These are phyloP conservation scores for Muscidifurax raptorellus DNA, from an alignment of 1,140 invertebrate genomes.

Conservation along the genomic window DNA sequence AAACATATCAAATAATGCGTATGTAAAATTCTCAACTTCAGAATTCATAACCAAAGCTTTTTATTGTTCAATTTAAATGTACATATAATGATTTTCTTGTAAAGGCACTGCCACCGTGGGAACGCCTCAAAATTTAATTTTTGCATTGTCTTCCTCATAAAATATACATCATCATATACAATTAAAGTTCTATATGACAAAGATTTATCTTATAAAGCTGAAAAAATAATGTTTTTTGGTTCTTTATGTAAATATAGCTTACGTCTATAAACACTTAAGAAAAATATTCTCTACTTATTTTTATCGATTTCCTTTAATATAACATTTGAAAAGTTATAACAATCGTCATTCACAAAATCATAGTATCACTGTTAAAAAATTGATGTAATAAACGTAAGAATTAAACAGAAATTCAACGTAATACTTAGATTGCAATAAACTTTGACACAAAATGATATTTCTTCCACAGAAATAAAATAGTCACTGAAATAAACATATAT, in stretches of 20 bases:
- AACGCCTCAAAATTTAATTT: constrained; percentile 27
- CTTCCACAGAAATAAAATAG: not conserved
- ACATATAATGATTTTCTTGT: constrained; percentile 37
- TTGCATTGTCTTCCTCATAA: constrained; percentile 33
- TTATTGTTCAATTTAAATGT: constrained; percentile 38
- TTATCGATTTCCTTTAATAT: constrained; percentile 26
- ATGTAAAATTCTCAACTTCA: constrained; percentile 36
- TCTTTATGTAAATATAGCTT: constrained; percentile 49
- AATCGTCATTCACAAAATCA: constrained; percentile 13
- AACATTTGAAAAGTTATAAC: constrained; percentile 27
- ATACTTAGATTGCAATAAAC: constrained; percentile 27
- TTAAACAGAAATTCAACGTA: constrained; percentile 21
- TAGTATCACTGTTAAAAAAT: constrained; percentile 22
- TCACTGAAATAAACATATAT: not conserved
- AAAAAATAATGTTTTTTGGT: constrained; percentile 44
- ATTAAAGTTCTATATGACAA: constrained; percentile 41
- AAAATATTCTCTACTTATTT: constrained; percentile 44
- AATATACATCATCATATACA: constrained; percentile 34
- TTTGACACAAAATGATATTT: constrained; percentile 14
- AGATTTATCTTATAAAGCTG: constrained; percentile 33
- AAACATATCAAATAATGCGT: constrained; percentile 41
- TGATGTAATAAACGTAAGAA: not conserved
- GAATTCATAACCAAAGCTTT: constrained; percentile 38
- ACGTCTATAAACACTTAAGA: constrained; percentile 45
- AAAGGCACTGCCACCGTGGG: constrained; percentile 1